A percentile compares a stretch with the other conserved stretches of the same genome.
phyloP scores from a whole-genome alignment of 2,888 invertebrate species.

The Drosophila neotestacea region DNA sequence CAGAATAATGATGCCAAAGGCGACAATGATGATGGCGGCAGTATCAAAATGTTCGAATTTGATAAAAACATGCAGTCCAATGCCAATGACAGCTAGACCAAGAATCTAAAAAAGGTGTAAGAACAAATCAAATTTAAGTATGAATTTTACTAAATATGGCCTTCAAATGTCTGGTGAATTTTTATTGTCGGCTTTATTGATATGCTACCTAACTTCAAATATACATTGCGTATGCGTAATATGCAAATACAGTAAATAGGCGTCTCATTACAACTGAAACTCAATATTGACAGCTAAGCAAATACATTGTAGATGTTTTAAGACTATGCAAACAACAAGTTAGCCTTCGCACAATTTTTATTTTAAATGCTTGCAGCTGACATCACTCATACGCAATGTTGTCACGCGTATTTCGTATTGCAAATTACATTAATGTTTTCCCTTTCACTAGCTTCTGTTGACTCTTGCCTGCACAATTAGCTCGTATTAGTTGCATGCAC shows the following conservation, averaged over 20 bases:
- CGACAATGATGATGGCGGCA: conserved; percentile 72
- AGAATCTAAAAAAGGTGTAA: conserved; percentile 58
- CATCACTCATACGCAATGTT: conserved; percentile 48
- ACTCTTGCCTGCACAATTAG: conserved; percentile 47
- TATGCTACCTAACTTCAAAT: not conserved
- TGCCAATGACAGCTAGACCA: conserved; percentile 66
- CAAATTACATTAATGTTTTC: conserved; percentile 9
- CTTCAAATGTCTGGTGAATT: conserved; percentile 9
- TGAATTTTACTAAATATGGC: not conserved
- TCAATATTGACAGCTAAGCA: not conserved
- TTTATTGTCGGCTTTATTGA: conserved; percentile 15
- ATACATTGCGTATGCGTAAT: conserved; percentile 35
- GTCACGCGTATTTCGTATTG: conserved; percentile 15
- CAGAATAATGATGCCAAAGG: conserved; percentile 65
- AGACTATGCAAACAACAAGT: conserved; percentile 15
- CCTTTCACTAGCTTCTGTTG: conserved; percentile 28
- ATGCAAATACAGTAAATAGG: conserved; percentile 21
- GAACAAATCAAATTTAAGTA: conserved; percentile 12
- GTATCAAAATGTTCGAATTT: conserved; percentile 76
- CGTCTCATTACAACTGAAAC: conserved; percentile 11
- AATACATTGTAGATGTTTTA: conserved; percentile 4
- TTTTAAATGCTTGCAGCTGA: conserved; percentile 14
- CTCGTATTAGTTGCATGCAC: conserved; percentile 33
- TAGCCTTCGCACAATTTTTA: conserved; percentile 30
- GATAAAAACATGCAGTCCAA: conserved; percentile 67